A percentile compares a stretch with the other conserved stretches of the same genome.
These are phyloP conservation scores for Lithodes maja DNA, from an alignment of 2,888 invertebrate species.

Conservation along the genomic window DNA sequence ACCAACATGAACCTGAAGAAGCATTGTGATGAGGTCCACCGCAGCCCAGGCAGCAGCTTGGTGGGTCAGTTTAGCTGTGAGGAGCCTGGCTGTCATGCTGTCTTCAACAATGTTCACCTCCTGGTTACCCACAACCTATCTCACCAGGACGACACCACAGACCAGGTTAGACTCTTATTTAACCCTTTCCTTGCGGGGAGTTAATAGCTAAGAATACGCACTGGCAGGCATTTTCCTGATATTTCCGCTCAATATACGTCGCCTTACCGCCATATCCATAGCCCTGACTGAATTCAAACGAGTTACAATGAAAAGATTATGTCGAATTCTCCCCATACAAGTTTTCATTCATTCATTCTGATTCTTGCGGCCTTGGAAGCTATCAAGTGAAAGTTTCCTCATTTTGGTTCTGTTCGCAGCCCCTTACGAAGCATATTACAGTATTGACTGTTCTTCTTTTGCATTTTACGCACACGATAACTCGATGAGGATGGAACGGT, in stretches of 20 bases:
- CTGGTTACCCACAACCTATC: conserved; percentile 61
- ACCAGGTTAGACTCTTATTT: background rate
- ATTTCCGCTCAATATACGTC: too few species aligned
- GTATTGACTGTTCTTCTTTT: too few species aligned
- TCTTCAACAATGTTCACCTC: conserved; percentile 59
- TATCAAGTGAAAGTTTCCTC: background rate
- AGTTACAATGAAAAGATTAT: too few species aligned
- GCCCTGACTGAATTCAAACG: too few species aligned
- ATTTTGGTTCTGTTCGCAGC: background rate
- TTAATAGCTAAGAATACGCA: background rate
- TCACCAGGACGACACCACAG: conserved; percentile 27
- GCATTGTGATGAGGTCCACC: conserved; percentile 40
- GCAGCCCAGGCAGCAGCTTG: background rate
- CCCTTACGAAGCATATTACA: background rate
- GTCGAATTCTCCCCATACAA: too few species aligned
- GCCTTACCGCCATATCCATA: too few species aligned
- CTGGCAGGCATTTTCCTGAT: too few species aligned
- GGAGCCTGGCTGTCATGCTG: conserved; percentile 47
- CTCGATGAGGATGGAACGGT: too few species aligned
- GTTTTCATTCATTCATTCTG: too few species aligned
- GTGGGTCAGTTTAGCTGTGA: conserved; percentile 49
- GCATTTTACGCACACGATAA: too few species aligned
- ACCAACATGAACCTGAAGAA: conserved; percentile 43
- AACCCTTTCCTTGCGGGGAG: background rate
- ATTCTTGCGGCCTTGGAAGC: background rate